Evolutionary conservation across 92 coral and sea anemone genomes (phyloP).

Genomic region (Phenganax marumi): DNA sequence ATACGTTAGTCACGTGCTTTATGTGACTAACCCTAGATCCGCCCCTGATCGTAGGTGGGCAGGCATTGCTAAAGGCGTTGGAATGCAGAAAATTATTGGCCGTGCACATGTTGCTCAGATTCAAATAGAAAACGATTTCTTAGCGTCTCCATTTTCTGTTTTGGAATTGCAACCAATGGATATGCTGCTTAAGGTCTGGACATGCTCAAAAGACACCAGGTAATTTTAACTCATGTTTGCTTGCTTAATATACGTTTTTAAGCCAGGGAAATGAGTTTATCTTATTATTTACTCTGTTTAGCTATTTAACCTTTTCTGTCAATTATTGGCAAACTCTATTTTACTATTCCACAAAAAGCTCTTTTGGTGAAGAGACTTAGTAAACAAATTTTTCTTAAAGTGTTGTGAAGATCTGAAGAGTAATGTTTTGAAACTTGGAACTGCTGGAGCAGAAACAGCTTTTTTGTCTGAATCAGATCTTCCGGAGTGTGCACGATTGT

Average conservation of each 20-base stretch:
- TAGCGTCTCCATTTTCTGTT: constrained; percentile 91
- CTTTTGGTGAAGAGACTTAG: neutral
- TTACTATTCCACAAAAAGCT: neutral
- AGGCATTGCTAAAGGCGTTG: constrained; percentile 95
- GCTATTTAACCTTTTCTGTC: too few relatives aligned
- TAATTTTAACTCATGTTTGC: constrained; percentile 38
- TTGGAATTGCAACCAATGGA: constrained; percentile 95
- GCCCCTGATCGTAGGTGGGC: constrained; percentile 97
- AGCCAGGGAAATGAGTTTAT: neutral
- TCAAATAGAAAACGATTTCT: constrained; percentile 85
- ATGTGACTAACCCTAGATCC: too few relatives aligned
- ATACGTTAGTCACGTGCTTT: too few relatives aligned
- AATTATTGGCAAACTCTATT: neutral
- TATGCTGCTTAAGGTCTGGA: constrained; percentile 84
- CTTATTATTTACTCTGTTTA: neutral
- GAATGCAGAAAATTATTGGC: constrained; percentile 92
- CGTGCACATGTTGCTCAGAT: constrained; percentile 97
- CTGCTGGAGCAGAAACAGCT: constrained; percentile 88
- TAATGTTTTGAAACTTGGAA: constrained; percentile 83
- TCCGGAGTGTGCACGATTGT: constrained; percentile 82
- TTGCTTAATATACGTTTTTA: neutral
- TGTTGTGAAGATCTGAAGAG: constrained; percentile 87
- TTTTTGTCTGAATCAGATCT: constrained; percentile 86
- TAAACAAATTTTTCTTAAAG: constrained; percentile 35
- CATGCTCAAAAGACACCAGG: constrained; percentile 98